Conservation (phyloP, 2,797 vertebrate genomes). For the Sternotherus odoratus region DNA sequence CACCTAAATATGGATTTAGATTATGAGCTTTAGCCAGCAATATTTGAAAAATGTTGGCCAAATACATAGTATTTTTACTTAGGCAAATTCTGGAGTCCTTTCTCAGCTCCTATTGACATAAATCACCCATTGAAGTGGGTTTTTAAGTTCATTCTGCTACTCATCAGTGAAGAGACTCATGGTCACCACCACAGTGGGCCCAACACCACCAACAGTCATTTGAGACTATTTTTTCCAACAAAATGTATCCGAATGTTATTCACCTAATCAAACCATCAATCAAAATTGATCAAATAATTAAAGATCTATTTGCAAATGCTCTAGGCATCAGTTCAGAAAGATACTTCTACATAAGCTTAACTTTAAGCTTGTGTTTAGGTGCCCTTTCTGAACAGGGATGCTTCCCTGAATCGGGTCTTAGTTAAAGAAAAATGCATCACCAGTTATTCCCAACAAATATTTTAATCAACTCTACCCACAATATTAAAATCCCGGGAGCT, state of each 20-base stretch:
- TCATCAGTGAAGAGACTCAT: neutral
- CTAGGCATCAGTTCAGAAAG: neutral
- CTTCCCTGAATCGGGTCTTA: neutral
- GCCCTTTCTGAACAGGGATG: neutral
- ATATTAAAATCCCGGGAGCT: neutral
- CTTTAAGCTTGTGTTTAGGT: neutral
- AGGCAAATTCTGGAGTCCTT: neutral
- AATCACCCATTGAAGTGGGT: neutral
- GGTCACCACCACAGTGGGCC: neutral
- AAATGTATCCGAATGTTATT: neutral
- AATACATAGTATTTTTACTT: neutral
- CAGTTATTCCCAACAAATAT: conserved; percentile 7
- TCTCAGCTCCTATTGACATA: neutral
- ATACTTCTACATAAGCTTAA: neutral
- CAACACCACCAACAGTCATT: neutral
- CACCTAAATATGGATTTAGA: neutral
- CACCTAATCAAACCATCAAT: neutral
- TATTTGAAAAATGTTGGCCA: neutral
- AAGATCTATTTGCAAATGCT: neutral
- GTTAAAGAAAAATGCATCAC: neutral
- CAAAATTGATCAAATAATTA: neutral
- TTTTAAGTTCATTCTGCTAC: neutral
- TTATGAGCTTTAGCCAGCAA: accelerated
- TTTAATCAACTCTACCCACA: neutral
- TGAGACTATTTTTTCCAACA: conserved; percentile 6